A percentile compares a stretch with the other conserved stretches of the same genome.
Evolutionary conservation across 2,113 vertebrate genomes (phyloP).

Genomic region (Tinamus guttatus): DNA sequence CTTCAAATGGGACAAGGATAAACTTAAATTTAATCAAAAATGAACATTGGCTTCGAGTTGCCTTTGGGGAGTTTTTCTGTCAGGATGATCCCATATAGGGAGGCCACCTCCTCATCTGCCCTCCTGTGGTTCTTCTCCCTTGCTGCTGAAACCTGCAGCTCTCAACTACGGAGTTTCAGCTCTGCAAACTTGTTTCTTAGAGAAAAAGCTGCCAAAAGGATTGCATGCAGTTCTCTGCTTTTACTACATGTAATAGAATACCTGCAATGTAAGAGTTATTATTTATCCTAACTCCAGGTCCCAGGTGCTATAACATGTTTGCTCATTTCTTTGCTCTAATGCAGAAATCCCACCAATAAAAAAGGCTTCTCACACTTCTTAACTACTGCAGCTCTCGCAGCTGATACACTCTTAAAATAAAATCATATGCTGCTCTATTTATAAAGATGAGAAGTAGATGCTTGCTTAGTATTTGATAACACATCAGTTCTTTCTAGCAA

Average conservation of each 20-base stretch:
- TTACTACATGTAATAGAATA: accelerated
- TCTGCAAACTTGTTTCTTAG: neutral
- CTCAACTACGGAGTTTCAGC: neutral
- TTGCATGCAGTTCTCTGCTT: neutral
- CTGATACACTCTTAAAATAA: neutral
- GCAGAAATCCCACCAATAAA: neutral
- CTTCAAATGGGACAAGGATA: too few relatives aligned
- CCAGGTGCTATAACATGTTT: accelerated
- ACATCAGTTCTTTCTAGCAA: neutral
- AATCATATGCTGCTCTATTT: accelerated
- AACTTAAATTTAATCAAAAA: too few relatives aligned
- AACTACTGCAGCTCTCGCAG: neutral
- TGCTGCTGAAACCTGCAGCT: neutral
- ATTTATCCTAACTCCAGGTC: neutral
- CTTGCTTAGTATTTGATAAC: accelerated
- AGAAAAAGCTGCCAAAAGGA: neutral
- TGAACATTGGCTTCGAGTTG: neutral
- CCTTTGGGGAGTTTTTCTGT: neutral
- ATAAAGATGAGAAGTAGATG: neutral
- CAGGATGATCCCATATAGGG: neutral
- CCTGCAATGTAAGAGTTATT: neutral
- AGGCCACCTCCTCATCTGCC: accelerated
- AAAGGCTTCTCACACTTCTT: neutral
- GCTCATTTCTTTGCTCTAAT: neutral
- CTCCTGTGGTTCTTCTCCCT: accelerated